Base-by-base conservation (phyloP, 2,113 vertebrate species). In the Cyprinodon tularosa region DNA sequence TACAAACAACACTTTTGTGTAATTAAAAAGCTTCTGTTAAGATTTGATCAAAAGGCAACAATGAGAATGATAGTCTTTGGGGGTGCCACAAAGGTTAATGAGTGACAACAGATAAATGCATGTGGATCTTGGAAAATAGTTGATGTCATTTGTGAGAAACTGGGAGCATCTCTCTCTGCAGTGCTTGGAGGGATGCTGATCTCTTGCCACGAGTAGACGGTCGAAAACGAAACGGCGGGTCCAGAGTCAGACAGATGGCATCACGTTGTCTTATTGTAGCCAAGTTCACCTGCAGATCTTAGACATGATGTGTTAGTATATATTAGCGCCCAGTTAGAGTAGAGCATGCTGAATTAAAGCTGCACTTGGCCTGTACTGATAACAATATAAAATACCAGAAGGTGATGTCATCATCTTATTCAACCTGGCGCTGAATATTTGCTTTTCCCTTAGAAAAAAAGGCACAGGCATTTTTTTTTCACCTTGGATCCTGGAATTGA, bases 131-230 rank as follows among this genome's bases (percentile, higher is more conserved):
- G n/a, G 50, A 29, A 36, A 62, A 57, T 77, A 76, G 74, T 68
- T 76, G 42, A 70, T 80, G 65, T 80, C 73, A 47, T 5, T 50
- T 60, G 48, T 77, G 64, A 67, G 39, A 59, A 48, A 38, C 36
- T 72, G 78, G 81, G 39, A 77, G 73, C 20, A 44, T 89, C 86
- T 89, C 86, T 88, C 84, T 88, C 77, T 81, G 40, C 75, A 77
- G 66, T 62, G 65, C 77, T 76, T n/a, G 10, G 20, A 12, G 50
- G 37, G 38, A 36, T 3, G 4, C n/a, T 12, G 42, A 4, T 47
- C 29, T 47, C 11, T 10, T 8, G 5, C 12, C 22, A 4, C 4
- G 29, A 53, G n/a, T 8, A 45, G 66, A 48, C 5, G 39, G 22
- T 22, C 22, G n/a, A 62, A n/a, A 11, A 36, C 44, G 29, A 13